Evolutionary conservation across 2,113 vertebrate species (phyloP).

Genomic region (Castor canadensis): DNA sequence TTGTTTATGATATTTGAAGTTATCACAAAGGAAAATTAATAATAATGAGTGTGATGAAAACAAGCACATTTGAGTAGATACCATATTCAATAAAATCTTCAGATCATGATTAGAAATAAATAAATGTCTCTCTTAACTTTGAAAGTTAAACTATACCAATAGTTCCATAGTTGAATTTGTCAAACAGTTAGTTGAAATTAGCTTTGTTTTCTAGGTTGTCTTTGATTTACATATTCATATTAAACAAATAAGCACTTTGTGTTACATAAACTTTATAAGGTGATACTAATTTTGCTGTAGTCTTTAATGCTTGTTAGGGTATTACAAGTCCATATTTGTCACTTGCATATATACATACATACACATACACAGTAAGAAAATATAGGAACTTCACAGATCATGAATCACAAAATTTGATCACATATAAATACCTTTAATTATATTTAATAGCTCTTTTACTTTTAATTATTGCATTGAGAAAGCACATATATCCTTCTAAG

Average conservation of each 20-base stretch:
- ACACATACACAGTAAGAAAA: background rate
- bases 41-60: background rate
- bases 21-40: background rate
- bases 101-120: no score
- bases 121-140: background rate
- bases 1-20: background rate
- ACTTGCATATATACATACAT: background rate
- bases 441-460: background rate
- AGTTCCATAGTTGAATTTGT: background rate
- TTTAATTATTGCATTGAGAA: background rate
- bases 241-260: background rate
- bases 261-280: background rate
- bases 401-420: background rate
- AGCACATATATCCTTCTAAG: background rate
- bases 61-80: background rate
- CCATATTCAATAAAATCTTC: background rate
- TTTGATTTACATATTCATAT: background rate
- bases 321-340: background rate
- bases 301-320: background rate
- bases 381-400: background rate
- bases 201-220: background rate
- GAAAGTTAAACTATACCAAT: background rate
- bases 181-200: background rate
- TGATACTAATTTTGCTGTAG: background rate
- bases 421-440: background rate